These are phyloP conservation scores for Hirtodrosophila confusa DNA, from an alignment of 2,888 invertebrate genomes.

Conservation along the genomic window DNA sequence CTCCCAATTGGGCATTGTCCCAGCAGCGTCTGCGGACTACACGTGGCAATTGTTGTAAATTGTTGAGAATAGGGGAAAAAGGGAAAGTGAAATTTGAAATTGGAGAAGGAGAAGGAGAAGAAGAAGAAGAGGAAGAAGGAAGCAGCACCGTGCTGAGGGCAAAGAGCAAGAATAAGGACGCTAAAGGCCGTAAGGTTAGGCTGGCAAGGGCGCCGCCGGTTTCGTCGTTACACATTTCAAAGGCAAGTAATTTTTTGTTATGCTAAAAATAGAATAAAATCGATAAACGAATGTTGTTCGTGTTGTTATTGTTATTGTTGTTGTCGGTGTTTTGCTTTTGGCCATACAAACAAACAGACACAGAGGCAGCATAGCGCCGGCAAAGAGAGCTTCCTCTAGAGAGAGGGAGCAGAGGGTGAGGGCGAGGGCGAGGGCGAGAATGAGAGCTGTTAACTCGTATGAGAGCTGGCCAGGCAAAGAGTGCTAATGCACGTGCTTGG, in stretches of 20 bases:
- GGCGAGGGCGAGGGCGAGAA: constrained; percentile 8
- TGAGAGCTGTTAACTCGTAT: constrained; percentile 12
- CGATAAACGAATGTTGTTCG: constrained; percentile 81
- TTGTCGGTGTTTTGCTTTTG: constrained; percentile 20
- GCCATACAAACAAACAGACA: constrained; percentile 60
- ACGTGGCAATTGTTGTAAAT: too few relatives aligned
- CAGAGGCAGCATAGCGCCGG: constrained; percentile 30
- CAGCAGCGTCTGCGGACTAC: constrained; percentile 6
- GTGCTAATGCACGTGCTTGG: constrained; percentile 64
- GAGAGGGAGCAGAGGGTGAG: constrained; percentile 5
- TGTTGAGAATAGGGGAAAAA: too few relatives aligned
- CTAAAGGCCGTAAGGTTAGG: constrained; percentile 18
- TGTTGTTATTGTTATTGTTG: constrained; percentile 38
- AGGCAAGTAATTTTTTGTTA: constrained; percentile 74
- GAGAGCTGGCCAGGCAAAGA: constrained; percentile 43
- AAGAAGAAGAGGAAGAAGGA: not conserved
- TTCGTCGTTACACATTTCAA: constrained; percentile 62
- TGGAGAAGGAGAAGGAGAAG: not conserved
- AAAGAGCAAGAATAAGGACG: not conserved
- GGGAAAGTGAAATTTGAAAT: not conserved
- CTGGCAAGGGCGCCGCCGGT: constrained; percentile 5
- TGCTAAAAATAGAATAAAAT: constrained; percentile 83
- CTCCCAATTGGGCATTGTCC: constrained; percentile 39
- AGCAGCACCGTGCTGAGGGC: constrained; percentile 2
- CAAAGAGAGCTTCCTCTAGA: constrained; percentile 35